A percentile compares a stretch with the other conserved stretches of the same genome.
Evolutionary conservation across 2,113 vertebrate genomes (phyloP).

Genomic region (Pampusana beccarii): DNA sequence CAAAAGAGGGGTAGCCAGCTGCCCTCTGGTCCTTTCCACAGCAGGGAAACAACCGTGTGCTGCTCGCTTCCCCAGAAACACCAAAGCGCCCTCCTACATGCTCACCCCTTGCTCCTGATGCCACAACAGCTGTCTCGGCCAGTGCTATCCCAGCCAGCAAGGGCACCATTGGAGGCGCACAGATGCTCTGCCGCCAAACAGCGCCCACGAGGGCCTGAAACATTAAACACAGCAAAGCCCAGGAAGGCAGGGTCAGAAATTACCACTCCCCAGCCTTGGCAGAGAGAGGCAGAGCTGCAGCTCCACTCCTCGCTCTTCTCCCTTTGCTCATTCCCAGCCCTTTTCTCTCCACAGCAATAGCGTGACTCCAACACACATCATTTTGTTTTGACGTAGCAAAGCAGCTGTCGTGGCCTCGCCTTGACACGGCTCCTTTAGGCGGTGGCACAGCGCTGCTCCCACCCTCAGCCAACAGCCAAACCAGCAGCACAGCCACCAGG

Average conservation of each 20-base stretch:
- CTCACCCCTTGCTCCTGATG: not conserved
- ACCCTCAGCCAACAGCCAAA: not conserved
- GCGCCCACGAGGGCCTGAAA: not conserved
- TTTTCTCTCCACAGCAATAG: not conserved
- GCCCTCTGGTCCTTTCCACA: not conserved
- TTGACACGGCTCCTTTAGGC: not conserved
- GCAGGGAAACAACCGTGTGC: rapidly evolving
- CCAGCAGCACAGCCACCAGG: not conserved
- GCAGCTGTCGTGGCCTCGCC: not conserved
- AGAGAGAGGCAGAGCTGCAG: not conserved
- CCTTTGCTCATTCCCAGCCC: slow-evolving; percentile 44
- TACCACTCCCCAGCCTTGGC: not conserved
- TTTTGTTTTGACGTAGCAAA: slow-evolving; percentile 26
- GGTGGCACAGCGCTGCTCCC: not conserved
- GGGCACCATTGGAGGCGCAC: not conserved
- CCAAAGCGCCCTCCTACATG: not conserved
- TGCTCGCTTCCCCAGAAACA: not conserved
- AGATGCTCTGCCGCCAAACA: not conserved
- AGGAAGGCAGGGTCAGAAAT: not conserved
- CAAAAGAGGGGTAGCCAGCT: not conserved
- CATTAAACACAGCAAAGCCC: not conserved
- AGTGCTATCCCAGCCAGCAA: not conserved
- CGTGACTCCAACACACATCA: not conserved
- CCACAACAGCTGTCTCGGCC: not conserved
- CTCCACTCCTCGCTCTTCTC: not conserved